Conservation (phyloP, 2,797 vertebrate genomes). For the Epinephelus awoara region DNA sequence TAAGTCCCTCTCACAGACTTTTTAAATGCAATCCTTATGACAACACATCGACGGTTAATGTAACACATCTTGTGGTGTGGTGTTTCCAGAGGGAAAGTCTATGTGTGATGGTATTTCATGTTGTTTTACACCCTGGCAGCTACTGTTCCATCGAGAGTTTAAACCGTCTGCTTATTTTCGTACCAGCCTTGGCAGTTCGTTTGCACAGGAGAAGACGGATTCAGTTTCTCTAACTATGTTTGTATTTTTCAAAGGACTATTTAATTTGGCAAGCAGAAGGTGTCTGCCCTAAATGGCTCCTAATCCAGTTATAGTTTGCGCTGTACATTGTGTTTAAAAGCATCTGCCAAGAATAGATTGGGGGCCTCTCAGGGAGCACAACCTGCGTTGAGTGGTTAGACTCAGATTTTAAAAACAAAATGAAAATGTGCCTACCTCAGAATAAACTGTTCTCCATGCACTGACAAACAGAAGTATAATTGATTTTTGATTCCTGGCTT, state of each 20-base stretch:
- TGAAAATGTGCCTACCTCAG: not conserved
- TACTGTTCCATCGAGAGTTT: conserved; percentile 66
- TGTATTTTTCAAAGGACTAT: conserved; percentile 65
- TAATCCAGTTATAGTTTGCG: conserved; percentile 40
- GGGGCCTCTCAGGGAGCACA: not conserved
- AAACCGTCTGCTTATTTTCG: conserved; percentile 69
- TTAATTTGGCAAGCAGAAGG: conserved; percentile 55
- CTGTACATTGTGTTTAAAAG: conserved; percentile 34
- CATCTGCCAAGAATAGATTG: conserved; percentile 4
- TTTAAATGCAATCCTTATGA: conserved; percentile 77
- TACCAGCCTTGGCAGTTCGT: conserved; percentile 41
- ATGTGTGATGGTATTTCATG: conserved; percentile 60
- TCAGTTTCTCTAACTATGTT: conserved; percentile 62
- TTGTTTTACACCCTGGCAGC: conserved; percentile 68
- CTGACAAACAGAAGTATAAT: not conserved
- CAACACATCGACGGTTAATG: conserved; percentile 67
- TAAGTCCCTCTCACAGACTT: conserved; percentile 72
- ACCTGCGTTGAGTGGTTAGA: not conserved
- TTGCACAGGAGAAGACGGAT: conserved; percentile 56
- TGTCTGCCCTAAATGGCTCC: conserved; percentile 41
- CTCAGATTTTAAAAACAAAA: conserved; percentile 7
- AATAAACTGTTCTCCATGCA: not conserved
- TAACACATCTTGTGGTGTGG: conserved; percentile 67
- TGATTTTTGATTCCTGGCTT: not conserved
- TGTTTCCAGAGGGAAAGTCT: conserved; percentile 62